A percentile compares a stretch with the other conserved stretches of the same genome.
Conservation (phyloP, 2,113 vertebrate species). For the Lepisosteus osseus region DNA sequence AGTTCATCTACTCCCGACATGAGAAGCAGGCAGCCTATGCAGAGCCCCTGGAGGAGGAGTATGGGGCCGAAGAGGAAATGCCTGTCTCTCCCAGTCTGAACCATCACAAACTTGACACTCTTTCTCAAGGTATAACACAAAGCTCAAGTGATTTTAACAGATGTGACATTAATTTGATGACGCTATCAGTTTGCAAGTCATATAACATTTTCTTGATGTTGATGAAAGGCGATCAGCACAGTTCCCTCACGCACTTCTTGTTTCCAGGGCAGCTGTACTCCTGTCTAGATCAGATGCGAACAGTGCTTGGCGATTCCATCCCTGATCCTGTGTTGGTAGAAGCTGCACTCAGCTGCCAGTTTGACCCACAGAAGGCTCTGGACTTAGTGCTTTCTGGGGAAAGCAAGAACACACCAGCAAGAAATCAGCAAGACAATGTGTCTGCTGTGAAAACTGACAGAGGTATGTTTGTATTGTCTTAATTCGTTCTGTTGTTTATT, state of each 20-base stretch:
- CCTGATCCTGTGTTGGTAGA: slow-evolving; percentile 78
- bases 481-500: slow-evolving; percentile 21
- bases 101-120: slow-evolving; percentile 64
- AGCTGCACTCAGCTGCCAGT: slow-evolving; percentile 78
- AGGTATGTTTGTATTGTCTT: slow-evolving; percentile 71
- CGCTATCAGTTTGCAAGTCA: too few species aligned
- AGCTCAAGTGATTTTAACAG: background rate
- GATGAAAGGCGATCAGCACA: background rate
- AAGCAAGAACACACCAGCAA: slow-evolving; percentile 54
- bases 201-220: background rate
- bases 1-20: slow-evolving; percentile 93
- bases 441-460: slow-evolving; percentile 64
- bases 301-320: slow-evolving; percentile 81
- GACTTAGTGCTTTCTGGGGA: slow-evolving; percentile 79
- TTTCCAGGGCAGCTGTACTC: slow-evolving; percentile 79
- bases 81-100: slow-evolving; percentile 53
- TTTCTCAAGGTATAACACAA: slow-evolving; percentile 77
- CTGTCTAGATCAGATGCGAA: slow-evolving; percentile 91
- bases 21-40: slow-evolving; percentile 69
- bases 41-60: slow-evolving; percentile 78
- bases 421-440: slow-evolving; percentile 42
- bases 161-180: too few species aligned
- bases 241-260: slow-evolving; percentile 18
- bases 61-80: slow-evolving; percentile 59
- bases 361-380: slow-evolving; percentile 84